Conservation (phyloP, 2,797 vertebrate genomes). For the Halcyon badia region DNA sequence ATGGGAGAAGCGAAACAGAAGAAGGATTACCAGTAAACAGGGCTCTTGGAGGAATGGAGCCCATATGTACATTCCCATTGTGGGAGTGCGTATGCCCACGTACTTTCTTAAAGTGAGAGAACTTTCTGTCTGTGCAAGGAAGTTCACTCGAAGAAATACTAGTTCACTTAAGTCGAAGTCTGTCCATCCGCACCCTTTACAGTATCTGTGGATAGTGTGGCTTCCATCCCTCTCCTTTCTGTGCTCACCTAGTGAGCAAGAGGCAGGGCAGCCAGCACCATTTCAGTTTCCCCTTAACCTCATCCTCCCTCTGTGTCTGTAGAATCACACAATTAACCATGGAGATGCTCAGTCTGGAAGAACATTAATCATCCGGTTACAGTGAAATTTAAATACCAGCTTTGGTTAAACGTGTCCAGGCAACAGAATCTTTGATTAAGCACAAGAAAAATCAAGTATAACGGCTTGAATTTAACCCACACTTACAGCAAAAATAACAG, state of each 20-base stretch:
- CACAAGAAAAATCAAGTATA: constrained; percentile 12
- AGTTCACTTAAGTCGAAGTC: background rate
- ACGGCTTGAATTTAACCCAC: constrained; percentile 17
- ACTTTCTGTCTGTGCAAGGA: background rate
- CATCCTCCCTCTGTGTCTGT: background rate
- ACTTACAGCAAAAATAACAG: constrained; percentile 20
- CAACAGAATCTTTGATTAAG: constrained; percentile 49
- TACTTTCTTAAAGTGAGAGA: background rate
- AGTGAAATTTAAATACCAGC: constrained; percentile 48
- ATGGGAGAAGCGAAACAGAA: background rate
- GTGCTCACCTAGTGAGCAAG: background rate
- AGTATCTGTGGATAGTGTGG: background rate
- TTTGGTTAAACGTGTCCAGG: constrained; percentile 40
- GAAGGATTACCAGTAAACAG: background rate
- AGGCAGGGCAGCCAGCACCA: background rate
- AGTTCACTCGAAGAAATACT: background rate
- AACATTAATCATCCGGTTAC: constrained; percentile 47
- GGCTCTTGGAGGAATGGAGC: background rate
- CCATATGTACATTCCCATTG: background rate
- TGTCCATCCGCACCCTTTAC: background rate
- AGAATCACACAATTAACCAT: constrained; percentile 17
- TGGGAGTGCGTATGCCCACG: constrained; percentile 32
- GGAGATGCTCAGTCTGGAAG: background rate
- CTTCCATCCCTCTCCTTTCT: background rate
- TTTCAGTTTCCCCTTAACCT: background rate